phyloP scores from a whole-genome alignment of 37 sponge, comb jelly and placozoan genomes.

The Chondrosia reniformis region DNA sequence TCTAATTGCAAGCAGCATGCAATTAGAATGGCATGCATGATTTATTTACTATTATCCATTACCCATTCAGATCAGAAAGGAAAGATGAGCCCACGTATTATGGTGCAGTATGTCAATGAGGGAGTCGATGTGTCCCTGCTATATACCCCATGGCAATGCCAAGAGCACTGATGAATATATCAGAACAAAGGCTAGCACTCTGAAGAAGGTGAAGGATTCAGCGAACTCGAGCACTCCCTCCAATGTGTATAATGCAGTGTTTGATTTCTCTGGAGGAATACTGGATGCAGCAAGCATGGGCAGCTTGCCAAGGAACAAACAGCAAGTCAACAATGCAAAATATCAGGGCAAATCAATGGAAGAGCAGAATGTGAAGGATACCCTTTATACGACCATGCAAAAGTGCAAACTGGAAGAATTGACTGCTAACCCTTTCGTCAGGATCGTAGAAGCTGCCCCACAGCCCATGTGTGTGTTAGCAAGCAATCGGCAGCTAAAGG shows the following conservation, averaged over 20 bases:
- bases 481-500: slow-evolving; percentile 1
- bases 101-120: slow-evolving; percentile 3
- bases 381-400: neutral
- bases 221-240: slow-evolving; percentile 1
- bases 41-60: neutral
- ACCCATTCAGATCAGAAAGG: neutral
- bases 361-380: slow-evolving; percentile 2
- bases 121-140: slow-evolving; percentile 1
- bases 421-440: slow-evolving; percentile 3
- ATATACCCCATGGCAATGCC: slow-evolving; percentile 1
- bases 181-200: slow-evolving; percentile 3
- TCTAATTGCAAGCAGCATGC: slow-evolving; percentile 3
- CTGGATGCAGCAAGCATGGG: slow-evolving; percentile 1
- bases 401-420: neutral
- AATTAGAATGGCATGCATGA: slow-evolving; percentile 2
- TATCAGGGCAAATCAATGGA: slow-evolving; percentile 2
- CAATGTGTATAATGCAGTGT: slow-evolving; percentile 2
- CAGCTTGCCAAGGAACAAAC: slow-evolving; percentile 3
- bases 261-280: neutral
- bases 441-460: slow-evolving; percentile 4
- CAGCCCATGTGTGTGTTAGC: neutral
- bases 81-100: neutral
- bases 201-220: slow-evolving; percentile 2
- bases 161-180: slow-evolving; percentile 2
- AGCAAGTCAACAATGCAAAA: slow-evolving; percentile 2